Evolutionary conservation across 2,797 vertebrate genomes (phyloP).

Genomic region (Luscinia luscinia): DNA sequence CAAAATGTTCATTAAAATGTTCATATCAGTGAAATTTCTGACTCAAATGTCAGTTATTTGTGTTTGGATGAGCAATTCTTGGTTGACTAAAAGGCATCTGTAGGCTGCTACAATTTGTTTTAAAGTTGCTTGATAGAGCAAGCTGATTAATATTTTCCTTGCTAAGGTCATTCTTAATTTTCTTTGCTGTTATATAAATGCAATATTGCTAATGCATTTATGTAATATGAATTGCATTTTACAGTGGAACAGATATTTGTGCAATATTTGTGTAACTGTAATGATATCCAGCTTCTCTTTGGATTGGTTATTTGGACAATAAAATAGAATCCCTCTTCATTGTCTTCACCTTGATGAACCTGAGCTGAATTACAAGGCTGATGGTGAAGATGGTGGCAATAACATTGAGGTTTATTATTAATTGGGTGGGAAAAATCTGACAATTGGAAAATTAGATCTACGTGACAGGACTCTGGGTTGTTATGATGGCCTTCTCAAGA

Average conservation of each 20-base stretch:
- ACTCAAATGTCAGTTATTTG: slow-evolving; percentile 40
- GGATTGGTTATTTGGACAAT: not conserved
- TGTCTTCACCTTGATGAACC: not conserved
- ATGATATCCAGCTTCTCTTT: not conserved
- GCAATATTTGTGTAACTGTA: not conserved
- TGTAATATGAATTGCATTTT: not conserved
- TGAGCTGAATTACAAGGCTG: not conserved
- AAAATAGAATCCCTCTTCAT: not conserved
- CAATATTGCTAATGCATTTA: slow-evolving; percentile 13
- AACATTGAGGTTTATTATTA: not conserved
- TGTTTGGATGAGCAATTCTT: slow-evolving; percentile 43
- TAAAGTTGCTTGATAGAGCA: slow-evolving; percentile 10
- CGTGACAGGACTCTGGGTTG: not conserved
- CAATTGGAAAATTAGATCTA: not conserved
- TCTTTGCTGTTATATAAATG: slow-evolving; percentile 12
- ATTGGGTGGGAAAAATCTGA: not conserved
- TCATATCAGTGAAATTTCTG: slow-evolving; percentile 2
- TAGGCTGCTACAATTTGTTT: slow-evolving; percentile 15
- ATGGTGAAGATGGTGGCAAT: not conserved
- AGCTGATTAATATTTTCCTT: slow-evolving; percentile 22
- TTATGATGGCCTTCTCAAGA: not conserved
- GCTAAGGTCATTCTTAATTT: not conserved
- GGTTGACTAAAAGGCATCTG: slow-evolving; percentile 30
- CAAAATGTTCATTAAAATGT: slow-evolving; percentile 15
- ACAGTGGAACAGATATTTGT: not conserved